Percentiles rank a stretch among this genome's conserved stretches.
phyloP scores from a whole-genome alignment of 2,797 vertebrate genomes.

The Pseudomugil tenellus region DNA sequence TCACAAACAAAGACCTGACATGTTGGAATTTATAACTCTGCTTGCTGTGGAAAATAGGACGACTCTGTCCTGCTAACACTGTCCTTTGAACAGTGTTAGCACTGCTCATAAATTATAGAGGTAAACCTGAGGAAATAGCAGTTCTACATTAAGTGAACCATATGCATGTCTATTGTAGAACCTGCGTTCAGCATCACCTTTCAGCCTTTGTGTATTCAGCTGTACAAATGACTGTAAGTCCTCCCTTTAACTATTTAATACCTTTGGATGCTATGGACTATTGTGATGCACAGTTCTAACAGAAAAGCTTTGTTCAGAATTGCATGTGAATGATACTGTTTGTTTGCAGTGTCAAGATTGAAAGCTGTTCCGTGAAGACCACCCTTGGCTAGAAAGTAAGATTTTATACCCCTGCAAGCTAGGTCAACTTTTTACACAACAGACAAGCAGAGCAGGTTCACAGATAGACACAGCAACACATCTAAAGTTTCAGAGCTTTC shows the following conservation, averaged over 20 bases:
- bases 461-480: neutral
- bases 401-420: slow-evolving; percentile 34
- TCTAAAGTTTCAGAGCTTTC: neutral
- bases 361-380: slow-evolving; percentile 69
- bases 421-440: slow-evolving; percentile 28
- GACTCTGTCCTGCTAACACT: slow-evolving; percentile 21
- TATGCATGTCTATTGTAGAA: slow-evolving; percentile 23
- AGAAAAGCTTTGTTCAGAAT: slow-evolving; percentile 55
- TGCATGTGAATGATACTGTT: slow-evolving; percentile 66
- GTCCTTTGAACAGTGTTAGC: slow-evolving; percentile 55
- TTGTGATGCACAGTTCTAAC: slow-evolving; percentile 60
- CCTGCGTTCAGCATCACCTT: slow-evolving; percentile 21
- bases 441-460: slow-evolving; percentile 14
- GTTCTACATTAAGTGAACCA: slow-evolving; percentile 6
- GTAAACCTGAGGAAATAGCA: slow-evolving; percentile 34
- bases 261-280: slow-evolving; percentile 39
- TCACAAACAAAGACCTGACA: slow-evolving; percentile 77
- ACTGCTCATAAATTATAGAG: slow-evolving; percentile 13
- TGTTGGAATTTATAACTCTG: slow-evolving; percentile 75
- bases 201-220: slow-evolving; percentile 48
- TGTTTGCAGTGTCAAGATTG: slow-evolving; percentile 63
- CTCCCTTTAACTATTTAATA: slow-evolving; percentile 49
- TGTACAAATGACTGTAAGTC: slow-evolving; percentile 46
- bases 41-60: slow-evolving; percentile 52
- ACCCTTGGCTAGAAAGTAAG: slow-evolving; percentile 62